Base-by-base conservation (phyloP, 2,113 vertebrate species). In the Perognathus longimembris region DNA sequence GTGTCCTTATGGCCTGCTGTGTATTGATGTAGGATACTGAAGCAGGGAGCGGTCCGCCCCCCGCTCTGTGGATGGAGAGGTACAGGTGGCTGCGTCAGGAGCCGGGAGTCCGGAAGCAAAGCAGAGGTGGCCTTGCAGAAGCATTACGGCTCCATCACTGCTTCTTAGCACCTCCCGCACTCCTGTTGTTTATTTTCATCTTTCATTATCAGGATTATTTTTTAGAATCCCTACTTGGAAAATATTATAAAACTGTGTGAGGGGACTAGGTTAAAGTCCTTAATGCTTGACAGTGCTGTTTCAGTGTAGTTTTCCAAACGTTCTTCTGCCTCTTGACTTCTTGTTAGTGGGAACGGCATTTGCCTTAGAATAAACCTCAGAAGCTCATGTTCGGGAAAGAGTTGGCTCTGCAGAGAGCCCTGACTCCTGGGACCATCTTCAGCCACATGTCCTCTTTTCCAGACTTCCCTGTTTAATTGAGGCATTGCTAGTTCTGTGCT, bases 141-240 rank as follows among this genome's bases (percentile, higher is more conserved):
- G 85, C 82, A 79, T 59, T 71, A 82, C 61, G 61, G 63, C 63
- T 74, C 12, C 15, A n/a, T n/a, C n/a, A n/a, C 0, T 90, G 77
- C 81, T 95, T 84, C 64, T 11, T 34, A 7, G 63, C 45, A 20
- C 24, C 67, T 61, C 81, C 73, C 22, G 24, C 69, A 87, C 85
- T 14, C 34, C 73, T 40, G 50, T n/a, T 63, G 71, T 69, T 92
- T 28, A 32, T 66, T 79, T 92, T 85, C 42, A 26, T 94, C 92
- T 76, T 14, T 77, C 32, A 1, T 90, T 92, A 93, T 86, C 84
- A 80, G 42, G 63, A 91, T 79, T 96, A 88, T 81, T 86, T 95
- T 95, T 93, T 96, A 88, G 95, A 92, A 83, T 57, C 40, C 59
- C 86, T 45, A 91, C 38, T 85, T 93, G 95, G 93, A 91, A 93